Percentiles rank a stretch among this genome's conserved stretches.
Conservation (phyloP, 2,797 vertebrate species). For the Dendrocincla tyrannina region DNA sequence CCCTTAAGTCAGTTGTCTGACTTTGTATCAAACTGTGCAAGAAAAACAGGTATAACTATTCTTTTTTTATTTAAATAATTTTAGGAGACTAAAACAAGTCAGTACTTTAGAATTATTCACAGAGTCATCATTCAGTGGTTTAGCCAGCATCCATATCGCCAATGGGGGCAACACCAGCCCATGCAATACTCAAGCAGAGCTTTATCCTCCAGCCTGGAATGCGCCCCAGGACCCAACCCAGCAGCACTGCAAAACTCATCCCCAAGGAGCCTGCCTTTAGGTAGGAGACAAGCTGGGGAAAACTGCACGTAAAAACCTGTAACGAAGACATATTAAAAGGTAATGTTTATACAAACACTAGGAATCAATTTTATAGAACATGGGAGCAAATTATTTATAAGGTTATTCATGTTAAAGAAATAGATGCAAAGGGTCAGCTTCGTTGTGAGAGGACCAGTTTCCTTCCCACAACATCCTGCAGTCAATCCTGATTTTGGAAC, state of each 20-base stretch:
- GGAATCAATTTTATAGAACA: background rate
- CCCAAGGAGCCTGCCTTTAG: background rate
- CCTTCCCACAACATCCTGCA: background rate
- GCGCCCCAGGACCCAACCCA: background rate
- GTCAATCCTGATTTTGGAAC: background rate
- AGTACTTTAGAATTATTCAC: background rate
- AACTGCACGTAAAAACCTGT: background rate
- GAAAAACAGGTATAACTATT: slow-evolving; percentile 30
- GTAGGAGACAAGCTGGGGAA: background rate
- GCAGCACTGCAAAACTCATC: background rate
- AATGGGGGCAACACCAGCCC: background rate
- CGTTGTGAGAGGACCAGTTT: accelerated
- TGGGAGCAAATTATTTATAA: background rate
- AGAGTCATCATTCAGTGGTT: background rate
- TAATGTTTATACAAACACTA: background rate
- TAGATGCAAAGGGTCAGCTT: background rate
- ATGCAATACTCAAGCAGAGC: accelerated
- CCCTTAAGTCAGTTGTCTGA: background rate
- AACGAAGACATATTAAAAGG: background rate
- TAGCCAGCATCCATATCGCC: background rate
- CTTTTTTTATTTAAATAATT: slow-evolving; percentile 13
- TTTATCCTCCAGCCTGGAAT: background rate
- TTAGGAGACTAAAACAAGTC: background rate
- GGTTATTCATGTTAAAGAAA: background rate
- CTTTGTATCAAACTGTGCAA: background rate